phyloP scores from a whole-genome alignment of 37 sponge, comb jelly and placozoan genomes.

The Halichondria panicea region DNA sequence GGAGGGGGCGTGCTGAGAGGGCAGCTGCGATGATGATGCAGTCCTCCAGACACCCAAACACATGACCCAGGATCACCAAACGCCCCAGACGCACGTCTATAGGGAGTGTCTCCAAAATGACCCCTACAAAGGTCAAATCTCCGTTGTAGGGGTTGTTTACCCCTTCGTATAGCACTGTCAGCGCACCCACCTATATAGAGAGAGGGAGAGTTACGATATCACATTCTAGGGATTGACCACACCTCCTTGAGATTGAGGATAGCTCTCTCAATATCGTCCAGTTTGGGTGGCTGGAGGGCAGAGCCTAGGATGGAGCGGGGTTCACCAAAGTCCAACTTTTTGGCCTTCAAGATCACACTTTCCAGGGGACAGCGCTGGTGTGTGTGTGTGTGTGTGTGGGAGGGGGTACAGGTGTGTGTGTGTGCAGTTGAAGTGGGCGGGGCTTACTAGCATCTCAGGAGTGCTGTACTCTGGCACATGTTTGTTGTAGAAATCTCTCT shows the following conservation, averaged over 20 bases:
- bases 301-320: constrained; percentile 72
- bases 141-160: constrained; percentile 80
- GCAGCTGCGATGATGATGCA: constrained; percentile 73
- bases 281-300: constrained; percentile 86
- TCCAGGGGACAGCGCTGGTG: constrained; percentile 85
- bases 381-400: constrained; percentile 1
- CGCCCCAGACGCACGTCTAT: constrained; percentile 80
- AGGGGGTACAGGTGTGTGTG: not conserved
- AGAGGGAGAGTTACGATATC: not conserved
- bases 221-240: not conserved
- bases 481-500: constrained; percentile 46
- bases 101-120: constrained; percentile 75
- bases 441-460: constrained; percentile 86
- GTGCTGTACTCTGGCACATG: constrained; percentile 53
- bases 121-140: constrained; percentile 87
- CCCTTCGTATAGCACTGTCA: constrained; percentile 46
- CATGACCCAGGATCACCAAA: constrained; percentile 88
- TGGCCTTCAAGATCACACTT: constrained; percentile 70
- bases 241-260: constrained; percentile 90
- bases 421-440: not conserved
- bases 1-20: constrained; percentile 70
- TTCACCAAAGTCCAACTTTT: constrained; percentile 88
- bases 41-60: constrained; percentile 88
- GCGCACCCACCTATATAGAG: constrained; percentile 67
- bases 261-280: constrained; percentile 75